A percentile compares a stretch with the other conserved stretches of the same genome.
Conservation (phyloP, 2,888 invertebrate genomes). For the Kryphioiulus occultus region DNA sequence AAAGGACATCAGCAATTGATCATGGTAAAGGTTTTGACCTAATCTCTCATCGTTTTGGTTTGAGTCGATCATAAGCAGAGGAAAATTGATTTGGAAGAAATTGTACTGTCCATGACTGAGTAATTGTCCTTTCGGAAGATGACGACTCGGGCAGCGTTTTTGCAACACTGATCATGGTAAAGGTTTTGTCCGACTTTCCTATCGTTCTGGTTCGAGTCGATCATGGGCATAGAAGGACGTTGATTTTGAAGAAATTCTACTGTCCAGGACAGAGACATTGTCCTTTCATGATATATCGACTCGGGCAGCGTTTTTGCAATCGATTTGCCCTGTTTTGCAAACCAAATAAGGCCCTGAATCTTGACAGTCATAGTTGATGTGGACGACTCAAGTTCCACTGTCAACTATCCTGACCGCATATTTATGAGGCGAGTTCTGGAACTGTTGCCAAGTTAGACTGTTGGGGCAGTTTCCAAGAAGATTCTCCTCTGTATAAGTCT, state of each 20-base stretch:
- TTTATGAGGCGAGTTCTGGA: not conserved
- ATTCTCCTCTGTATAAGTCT: not conserved
- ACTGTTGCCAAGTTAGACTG: not conserved
- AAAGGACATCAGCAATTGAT: no score
- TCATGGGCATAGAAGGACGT: not conserved
- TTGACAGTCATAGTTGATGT: conserved; percentile 3
- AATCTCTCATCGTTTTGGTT: no score
- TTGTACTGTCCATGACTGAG: no score
- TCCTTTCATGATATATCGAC: not conserved
- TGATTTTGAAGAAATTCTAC: not conserved
- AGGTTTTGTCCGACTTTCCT: no score
- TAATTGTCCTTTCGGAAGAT: no score
- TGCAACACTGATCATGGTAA: no score
- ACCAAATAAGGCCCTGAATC: not conserved
- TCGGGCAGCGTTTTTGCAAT: not conserved
- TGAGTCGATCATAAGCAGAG: no score
- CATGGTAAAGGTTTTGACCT: no score
- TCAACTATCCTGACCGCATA: not conserved
- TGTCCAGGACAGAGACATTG: not conserved
- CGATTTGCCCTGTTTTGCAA: conserved; percentile 2
- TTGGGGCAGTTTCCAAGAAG: no score
- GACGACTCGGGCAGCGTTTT: no score
- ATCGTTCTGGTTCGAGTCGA: not conserved
- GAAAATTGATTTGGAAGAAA: no score
- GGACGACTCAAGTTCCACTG: conserved; percentile 3